Base-by-base conservation (phyloP, 2,113 vertebrate species). In the Oreotrochilus melanogaster region DNA sequence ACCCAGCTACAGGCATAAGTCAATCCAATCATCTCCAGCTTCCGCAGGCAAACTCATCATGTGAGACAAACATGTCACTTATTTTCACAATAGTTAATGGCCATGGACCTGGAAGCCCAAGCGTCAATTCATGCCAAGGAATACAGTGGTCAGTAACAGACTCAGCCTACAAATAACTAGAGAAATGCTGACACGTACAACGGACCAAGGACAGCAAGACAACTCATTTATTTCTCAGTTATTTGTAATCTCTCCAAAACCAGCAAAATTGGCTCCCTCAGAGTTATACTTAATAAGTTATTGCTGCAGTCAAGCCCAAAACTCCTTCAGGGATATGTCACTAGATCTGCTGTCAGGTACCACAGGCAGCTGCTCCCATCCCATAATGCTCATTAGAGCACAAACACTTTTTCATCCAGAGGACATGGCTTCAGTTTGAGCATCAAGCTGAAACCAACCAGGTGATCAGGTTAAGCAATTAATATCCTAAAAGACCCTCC, bases 351-450 rank as follows among this genome's bases (percentile, higher is more conserved):
- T 85, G 19, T 9, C 57, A 88, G 42, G 30, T 74, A 50, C 60
- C 5, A 16, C 69, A 78, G 66, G n/a, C 78, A 83, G 67, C 84
- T 95, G 82, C 93, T 94, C 28, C 56, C n/a, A 60, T 47, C 60
- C 47, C 0, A 23, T 51, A 76, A 50, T 5, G 0, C 30, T 27
- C 33, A 86, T 54, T 4, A 64, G 37, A 75, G 35, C 10, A 0
- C 27, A 3, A 2, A 10, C 25, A 9, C 69, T 83, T 23, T 11
- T 42, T 28, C 70, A 60, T 9, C 24, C 19, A 1, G 14, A 69
- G 22, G 21, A 73, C 35, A 12, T 14, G 12, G 7, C 48, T 91
- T 76, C 14, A 11, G 28, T 31, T 24, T 22, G 6, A 83, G 43
- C 78, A 88, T 25, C 22, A 83, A 61, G 65, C 45, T 37, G 7